Conservation (phyloP, 2,113 vertebrate species). For the Vulpes lagopus region DNA sequence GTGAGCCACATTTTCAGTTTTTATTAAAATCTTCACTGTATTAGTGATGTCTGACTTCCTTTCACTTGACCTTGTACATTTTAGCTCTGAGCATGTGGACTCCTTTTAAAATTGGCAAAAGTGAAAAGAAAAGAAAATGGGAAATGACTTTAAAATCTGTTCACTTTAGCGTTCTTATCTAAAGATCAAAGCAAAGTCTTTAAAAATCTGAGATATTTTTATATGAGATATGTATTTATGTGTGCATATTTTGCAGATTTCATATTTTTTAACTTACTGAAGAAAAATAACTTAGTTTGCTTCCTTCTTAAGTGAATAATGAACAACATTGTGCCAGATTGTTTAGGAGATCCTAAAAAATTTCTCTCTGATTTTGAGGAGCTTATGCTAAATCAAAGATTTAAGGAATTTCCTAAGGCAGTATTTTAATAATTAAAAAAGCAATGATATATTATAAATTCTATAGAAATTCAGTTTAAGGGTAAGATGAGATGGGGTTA, state of each 20-base stretch:
- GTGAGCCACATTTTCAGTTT: conserved; percentile 12
- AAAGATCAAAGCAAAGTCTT: conserved; percentile 52
- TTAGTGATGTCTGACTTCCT: conserved; percentile 59
- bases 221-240: conserved; percentile 29
- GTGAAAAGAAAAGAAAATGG: not conserved
- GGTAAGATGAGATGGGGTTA: not conserved
- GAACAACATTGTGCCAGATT: not conserved
- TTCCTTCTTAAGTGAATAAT: conserved; percentile 49
- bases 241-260: conserved; percentile 46
- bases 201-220: conserved; percentile 52
- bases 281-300: conserved; percentile 35
- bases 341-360: conserved; percentile 3
- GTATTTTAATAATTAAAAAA: conserved; percentile 25
- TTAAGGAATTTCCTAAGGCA: not conserved
- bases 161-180: conserved; percentile 39
- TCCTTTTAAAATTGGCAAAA: conserved; percentile 67
- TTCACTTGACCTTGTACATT: conserved; percentile 68
- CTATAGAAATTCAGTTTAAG: not conserved
- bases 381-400: not conserved
- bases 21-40: conserved; percentile 14
- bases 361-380: conserved; percentile 34
- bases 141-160: conserved; percentile 52
- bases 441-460: not conserved
- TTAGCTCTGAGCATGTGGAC: conserved; percentile 67
- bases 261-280: conserved; percentile 59